phyloP scores from a whole-genome alignment of 2,113 vertebrate genomes.

The Saimiri boliviensis region DNA sequence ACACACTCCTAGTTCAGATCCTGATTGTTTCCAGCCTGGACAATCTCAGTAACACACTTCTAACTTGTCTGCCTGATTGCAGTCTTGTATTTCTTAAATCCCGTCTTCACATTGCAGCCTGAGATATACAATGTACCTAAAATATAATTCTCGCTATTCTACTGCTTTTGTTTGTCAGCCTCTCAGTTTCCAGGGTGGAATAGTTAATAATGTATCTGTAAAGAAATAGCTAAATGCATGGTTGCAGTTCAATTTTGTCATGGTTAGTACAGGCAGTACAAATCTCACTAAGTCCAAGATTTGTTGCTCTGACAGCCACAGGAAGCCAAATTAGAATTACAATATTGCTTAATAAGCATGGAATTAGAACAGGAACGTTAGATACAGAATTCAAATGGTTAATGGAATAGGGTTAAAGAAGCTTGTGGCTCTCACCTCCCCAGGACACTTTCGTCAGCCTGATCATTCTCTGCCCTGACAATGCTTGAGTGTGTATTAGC shows the following conservation, averaged over 20 bases:
- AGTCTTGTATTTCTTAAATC: constrained; percentile 24
- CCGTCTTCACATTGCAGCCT: neutral
- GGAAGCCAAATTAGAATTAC: constrained; percentile 44
- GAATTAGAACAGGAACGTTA: constrained; percentile 33
- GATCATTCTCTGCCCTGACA: neutral
- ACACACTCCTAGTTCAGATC: neutral
- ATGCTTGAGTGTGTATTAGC: neutral
- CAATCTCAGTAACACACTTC: neutral
- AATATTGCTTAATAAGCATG: constrained; percentile 1
- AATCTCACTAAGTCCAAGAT: neutral
- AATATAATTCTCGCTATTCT: constrained; percentile 29
- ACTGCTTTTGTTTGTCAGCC: neutral
- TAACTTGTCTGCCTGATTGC: neutral
- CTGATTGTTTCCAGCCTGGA: neutral
- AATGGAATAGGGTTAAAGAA: constrained; percentile 18
- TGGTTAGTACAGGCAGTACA: neutral
- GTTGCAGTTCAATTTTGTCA: neutral
- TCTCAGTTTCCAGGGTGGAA: constrained; percentile 4
- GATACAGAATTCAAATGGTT: constrained; percentile 7
- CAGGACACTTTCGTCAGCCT: neutral
- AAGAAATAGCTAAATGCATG: constrained; percentile 26
- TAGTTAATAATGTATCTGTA: neutral
- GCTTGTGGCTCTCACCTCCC: neutral
- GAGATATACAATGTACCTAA: neutral
- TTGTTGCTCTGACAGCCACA: constrained; percentile 17